Percentiles rank a stretch among this genome's conserved stretches.
These are phyloP conservation scores for Tiliqua scincoides DNA, from an alignment of 2,113 vertebrate species.

Conservation along the genomic window DNA sequence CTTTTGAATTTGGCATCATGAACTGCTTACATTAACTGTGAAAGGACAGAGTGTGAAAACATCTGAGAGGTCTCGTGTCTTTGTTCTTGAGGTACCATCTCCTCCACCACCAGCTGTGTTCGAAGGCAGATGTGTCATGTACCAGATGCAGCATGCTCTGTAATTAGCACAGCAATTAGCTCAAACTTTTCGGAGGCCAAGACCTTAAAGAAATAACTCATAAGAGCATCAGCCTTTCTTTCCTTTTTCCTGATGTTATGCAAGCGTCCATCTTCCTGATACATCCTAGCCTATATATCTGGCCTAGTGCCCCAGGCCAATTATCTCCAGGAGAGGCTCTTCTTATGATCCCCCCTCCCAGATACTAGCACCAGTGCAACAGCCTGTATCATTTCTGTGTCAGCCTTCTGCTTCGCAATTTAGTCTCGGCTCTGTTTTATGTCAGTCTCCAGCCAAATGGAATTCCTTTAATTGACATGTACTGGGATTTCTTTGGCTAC, in stretches of 20 bases:
- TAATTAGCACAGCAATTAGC: not conserved
- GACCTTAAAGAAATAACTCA: not conserved
- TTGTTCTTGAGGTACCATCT: not conserved
- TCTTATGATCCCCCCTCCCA: not conserved
- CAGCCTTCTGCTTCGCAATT: not conserved
- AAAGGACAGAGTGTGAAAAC: constrained; percentile 34
- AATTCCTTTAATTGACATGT: not conserved
- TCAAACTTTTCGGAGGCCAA: not conserved
- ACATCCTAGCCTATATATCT: not conserved
- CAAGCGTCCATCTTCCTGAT: not conserved
- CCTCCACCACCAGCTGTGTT: not conserved
- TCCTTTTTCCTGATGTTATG: not conserved
- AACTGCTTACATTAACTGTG: not conserved
- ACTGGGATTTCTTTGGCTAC: not conserved
- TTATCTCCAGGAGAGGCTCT: not conserved
- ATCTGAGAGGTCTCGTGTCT: constrained; percentile 5
- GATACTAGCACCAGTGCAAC: not conserved
- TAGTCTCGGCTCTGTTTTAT: not conserved
- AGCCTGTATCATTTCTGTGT: not conserved
- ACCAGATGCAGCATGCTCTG: not conserved
- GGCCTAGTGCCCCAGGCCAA: not conserved
- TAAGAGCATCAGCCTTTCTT: not conserved
- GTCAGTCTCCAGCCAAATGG: not conserved
- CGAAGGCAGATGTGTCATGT: not conserved
- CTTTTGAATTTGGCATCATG: not conserved